Conservation (phyloP, 1,140 invertebrate genomes). For the Artemia franciscana region DNA sequence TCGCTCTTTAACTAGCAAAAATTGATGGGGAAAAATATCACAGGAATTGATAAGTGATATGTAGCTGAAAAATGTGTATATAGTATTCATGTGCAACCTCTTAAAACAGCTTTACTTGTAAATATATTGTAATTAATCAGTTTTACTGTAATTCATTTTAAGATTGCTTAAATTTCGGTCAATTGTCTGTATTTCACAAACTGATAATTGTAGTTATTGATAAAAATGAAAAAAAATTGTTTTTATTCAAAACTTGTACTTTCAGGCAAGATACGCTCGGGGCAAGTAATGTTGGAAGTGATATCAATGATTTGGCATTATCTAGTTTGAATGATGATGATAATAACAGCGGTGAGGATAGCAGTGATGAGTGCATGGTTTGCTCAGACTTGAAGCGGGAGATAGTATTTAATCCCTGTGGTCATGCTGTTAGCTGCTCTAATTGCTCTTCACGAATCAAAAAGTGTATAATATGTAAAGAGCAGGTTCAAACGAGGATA, state of each 20-base stretch:
- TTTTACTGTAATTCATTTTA: no score
- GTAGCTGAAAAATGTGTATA: no score
- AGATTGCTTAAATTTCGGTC: no score
- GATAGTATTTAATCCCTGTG: conserved; percentile 65
- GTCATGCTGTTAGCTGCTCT: conserved; percentile 77
- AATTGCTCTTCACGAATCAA: conserved; percentile 75
- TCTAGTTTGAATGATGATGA: neutral
- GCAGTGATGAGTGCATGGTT: conserved; percentile 77
- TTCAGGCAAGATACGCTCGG: neutral
- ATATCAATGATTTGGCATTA: neutral
- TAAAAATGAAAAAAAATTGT: no score
- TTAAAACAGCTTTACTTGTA: no score
- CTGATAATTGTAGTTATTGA: no score
- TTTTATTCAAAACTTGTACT: neutral
- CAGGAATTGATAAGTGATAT: no score
- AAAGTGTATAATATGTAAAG: conserved; percentile 80
- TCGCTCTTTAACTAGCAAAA: no score
- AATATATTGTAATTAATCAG: no score
- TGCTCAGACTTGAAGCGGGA: conserved; percentile 82
- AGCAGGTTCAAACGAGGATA: conserved; percentile 43
- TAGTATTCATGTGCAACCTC: no score
- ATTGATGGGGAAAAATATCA: no score
- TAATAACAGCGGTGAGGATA: conserved; percentile 17
- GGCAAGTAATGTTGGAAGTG: neutral
- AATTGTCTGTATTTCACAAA: no score